These are phyloP conservation scores for Chloroclystis v-ata DNA, from an alignment of 2,888 invertebrate species.

Conservation along the genomic window DNA sequence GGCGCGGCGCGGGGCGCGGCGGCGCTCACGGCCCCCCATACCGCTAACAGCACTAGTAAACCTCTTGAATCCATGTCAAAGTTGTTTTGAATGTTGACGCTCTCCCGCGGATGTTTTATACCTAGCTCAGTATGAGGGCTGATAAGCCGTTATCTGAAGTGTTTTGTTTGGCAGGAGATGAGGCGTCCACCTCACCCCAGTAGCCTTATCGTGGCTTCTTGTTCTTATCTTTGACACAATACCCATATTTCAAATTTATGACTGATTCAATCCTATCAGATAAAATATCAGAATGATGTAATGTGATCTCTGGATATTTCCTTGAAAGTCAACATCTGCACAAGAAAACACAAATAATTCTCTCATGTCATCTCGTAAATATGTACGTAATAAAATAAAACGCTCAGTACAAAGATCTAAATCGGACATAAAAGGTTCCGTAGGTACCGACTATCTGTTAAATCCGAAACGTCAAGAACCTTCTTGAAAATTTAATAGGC, in stretches of 20 bases:
- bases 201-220: constrained; percentile 2
- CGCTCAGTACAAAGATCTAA: too few relatives aligned
- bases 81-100: not conserved
- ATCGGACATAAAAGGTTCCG: too few relatives aligned
- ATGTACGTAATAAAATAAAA: too few relatives aligned
- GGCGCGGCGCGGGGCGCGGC: constrained; percentile 32
- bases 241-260: not conserved
- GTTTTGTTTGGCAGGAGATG: constrained; percentile 22
- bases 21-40: constrained; percentile 33
- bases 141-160: constrained; percentile 28
- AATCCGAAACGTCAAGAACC: too few relatives aligned
- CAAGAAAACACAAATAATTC: too few relatives aligned
- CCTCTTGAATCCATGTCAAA: constrained; percentile 15
- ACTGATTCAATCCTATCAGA: not conserved
- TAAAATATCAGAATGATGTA: not conserved
- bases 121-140: constrained; percentile 11
- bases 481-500: too few relatives aligned
- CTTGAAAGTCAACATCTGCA: too few relatives aligned
- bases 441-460: too few relatives aligned
- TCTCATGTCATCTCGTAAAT: too few relatives aligned
- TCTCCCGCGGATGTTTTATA: constrained; percentile 14
- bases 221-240: not conserved
- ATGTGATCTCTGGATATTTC: too few relatives aligned
- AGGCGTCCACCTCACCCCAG: constrained; percentile 1
- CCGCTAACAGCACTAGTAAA: constrained; percentile 28